Percentiles rank a stretch among this genome's conserved stretches.
phyloP scores from a whole-genome alignment of 1,140 invertebrate genomes.

The Diuraphis noxia region DNA sequence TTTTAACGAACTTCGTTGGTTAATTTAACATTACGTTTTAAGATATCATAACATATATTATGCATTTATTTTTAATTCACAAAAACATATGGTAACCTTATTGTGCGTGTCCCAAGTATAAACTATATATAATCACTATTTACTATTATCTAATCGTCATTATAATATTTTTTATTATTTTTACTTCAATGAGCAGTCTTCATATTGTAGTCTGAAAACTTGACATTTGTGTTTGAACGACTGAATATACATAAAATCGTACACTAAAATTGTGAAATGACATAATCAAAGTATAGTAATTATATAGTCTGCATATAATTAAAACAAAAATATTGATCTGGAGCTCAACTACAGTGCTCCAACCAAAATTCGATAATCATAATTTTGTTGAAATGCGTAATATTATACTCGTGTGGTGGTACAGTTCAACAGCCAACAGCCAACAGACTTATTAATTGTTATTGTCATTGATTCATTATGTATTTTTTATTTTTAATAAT shows the following conservation, averaged over 20 bases:
- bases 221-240: neutral
- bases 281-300: neutral
- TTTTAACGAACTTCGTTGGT: neutral
- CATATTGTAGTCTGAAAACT: neutral
- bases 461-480: neutral
- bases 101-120: neutral
- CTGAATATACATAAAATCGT: neutral
- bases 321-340: neutral
- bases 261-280: neutral
- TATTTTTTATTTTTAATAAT: neutral
- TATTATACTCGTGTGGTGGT: neutral
- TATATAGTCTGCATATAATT: neutral
- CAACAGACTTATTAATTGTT: neutral
- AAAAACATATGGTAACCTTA: neutral
- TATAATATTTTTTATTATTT: neutral
- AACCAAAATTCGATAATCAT: neutral
- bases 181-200: neutral
- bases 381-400: neutral
- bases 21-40: neutral
- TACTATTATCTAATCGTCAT: neutral
- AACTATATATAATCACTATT: neutral
- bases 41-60: neutral
- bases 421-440: neutral
- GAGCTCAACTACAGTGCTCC: neutral
- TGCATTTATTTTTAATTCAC: neutral